Conservation (phyloP, 2,888 invertebrate species). For the Drepanosiphum platanoidis region DNA sequence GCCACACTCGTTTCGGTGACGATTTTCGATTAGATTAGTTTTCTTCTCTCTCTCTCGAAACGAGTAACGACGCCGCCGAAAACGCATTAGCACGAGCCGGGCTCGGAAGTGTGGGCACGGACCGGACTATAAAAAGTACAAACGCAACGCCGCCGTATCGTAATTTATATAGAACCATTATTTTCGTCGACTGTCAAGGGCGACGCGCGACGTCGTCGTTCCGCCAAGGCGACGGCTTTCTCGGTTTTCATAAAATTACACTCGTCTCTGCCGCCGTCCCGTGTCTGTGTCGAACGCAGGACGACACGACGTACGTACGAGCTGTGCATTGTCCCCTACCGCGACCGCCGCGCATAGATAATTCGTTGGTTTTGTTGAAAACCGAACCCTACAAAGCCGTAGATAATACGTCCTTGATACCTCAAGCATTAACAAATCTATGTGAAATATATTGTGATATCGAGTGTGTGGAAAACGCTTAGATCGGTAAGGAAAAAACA, state of each 20-base stretch:
- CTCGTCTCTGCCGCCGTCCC: conserved; percentile 17
- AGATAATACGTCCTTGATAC: conserved; percentile 29
- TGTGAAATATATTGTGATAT: too few species aligned
- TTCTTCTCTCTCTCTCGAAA: neutral
- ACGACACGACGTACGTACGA: neutral
- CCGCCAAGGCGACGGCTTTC: conserved; percentile 46
- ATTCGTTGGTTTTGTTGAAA: conserved; percentile 11
- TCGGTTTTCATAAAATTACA: conserved; percentile 11
- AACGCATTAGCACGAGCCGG: neutral
- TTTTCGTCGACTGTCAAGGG: conserved; percentile 46
- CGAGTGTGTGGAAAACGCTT: neutral
- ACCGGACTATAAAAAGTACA: neutral
- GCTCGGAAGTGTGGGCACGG: neutral
- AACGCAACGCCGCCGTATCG: neutral
- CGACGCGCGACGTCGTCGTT: neutral
- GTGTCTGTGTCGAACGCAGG: too few species aligned
- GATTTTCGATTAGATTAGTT: too few species aligned
- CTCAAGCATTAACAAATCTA: neutral
- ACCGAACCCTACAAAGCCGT: neutral
- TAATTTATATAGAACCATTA: conserved; percentile 24
- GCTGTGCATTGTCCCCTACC: too few species aligned
- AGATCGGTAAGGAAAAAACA: neutral
- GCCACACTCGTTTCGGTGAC: neutral
- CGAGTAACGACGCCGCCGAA: neutral
- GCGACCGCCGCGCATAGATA: conserved; percentile 22